Percentiles rank a stretch among this genome's conserved stretches.
Conservation (phyloP, 2,113 vertebrate genomes). For the Lontra canadensis region DNA sequence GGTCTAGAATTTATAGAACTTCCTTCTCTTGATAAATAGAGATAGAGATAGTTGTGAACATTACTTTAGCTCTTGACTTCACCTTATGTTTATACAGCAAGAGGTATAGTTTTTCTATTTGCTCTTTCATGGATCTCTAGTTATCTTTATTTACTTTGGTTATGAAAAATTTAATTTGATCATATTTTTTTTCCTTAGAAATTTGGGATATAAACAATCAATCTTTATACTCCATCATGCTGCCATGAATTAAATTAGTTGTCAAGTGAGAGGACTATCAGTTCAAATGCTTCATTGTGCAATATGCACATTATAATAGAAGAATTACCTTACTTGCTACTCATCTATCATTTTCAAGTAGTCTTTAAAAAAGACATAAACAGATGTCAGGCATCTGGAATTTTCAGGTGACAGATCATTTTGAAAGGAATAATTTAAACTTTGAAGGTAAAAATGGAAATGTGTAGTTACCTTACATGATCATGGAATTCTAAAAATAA, state of each 20-base stretch:
- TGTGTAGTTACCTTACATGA: background rate
- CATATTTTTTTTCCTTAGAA: conserved; percentile 7
- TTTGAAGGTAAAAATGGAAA: conserved; percentile 27
- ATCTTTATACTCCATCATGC: background rate
- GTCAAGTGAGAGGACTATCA: conserved; percentile 22
- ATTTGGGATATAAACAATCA: background rate
- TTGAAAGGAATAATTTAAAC: conserved; percentile 38
- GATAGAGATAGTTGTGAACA: background rate
- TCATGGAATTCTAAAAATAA: background rate
- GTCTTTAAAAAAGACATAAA: conserved; percentile 56
- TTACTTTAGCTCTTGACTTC: background rate
- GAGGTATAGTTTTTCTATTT: background rate
- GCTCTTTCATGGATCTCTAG: background rate
- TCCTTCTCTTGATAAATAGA: background rate
- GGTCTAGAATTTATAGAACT: background rate
- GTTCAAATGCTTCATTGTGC: background rate
- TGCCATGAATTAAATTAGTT: conserved; percentile 28
- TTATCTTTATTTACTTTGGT: background rate
- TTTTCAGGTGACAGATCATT: background rate
- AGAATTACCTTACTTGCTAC: conserved; percentile 5
- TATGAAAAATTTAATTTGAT: conserved; percentile 7
- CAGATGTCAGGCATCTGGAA: conserved; percentile 10
- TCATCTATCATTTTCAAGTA: conserved; percentile 44
- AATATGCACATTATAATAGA: background rate
- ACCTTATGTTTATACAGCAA: background rate